Percentiles rank a stretch among this genome's conserved stretches.
Conservation (phyloP, 53 echinoderm and acorn worm genomes). For the Temnopleurus reevesii region DNA sequence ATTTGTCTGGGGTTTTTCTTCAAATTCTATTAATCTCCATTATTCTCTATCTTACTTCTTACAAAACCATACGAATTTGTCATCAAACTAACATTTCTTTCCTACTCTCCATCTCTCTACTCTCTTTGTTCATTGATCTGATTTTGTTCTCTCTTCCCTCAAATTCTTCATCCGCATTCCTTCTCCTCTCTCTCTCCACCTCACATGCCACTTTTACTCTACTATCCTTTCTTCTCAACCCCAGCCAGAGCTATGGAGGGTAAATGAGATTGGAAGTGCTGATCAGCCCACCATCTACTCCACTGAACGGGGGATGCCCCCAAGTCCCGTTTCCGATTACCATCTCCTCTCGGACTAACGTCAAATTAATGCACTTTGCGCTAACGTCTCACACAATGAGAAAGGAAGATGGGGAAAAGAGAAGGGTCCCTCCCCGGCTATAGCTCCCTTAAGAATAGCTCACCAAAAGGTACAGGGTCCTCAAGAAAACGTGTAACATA, state of each 20-base stretch:
- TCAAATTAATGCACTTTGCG: conserved; percentile 51
- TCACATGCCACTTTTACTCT: too few species aligned
- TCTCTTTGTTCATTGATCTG: too few species aligned
- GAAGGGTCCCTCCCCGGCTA: not conserved
- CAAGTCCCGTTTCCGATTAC: conserved; percentile 45
- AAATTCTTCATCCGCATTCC: not conserved
- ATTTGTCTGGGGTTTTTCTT: too few species aligned
- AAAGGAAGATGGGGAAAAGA: not conserved
- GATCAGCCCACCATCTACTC: conserved; percentile 20
- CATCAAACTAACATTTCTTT: too few species aligned
- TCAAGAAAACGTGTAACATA: not conserved
- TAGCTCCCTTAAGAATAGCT: not conserved
- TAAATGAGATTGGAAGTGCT: conserved; percentile 28
- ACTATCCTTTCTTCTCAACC: not conserved
- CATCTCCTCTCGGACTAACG: not conserved
- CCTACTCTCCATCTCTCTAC: too few species aligned
- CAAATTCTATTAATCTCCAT: too few species aligned
- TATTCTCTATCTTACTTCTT: too few species aligned
- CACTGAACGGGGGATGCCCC: conserved; percentile 14
- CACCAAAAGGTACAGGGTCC: not conserved
- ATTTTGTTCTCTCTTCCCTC: too few species aligned
- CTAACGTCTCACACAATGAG: not conserved
- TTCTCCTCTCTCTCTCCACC: not conserved
- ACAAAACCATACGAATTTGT: too few species aligned
- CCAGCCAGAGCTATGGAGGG: not conserved